These are phyloP conservation scores for Microtus richardsoni DNA, from an alignment of 2,113 vertebrate species.

Conservation along the genomic window DNA sequence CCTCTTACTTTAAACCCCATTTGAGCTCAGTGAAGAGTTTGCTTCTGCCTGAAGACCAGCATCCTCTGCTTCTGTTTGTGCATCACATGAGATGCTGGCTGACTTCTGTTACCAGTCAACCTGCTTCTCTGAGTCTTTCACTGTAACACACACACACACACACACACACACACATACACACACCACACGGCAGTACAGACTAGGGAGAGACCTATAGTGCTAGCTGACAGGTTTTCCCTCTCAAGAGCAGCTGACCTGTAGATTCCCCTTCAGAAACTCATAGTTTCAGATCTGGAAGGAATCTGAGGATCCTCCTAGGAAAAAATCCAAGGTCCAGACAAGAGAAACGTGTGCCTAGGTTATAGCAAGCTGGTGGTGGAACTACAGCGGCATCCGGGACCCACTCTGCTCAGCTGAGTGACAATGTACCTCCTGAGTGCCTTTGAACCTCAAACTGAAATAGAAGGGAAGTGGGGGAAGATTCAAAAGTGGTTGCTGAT, in stretches of 20 bases:
- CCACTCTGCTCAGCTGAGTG: not conserved
- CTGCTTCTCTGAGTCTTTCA: slow-evolving; percentile 21
- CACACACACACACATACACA: not conserved
- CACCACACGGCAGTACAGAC: not conserved
- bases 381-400: not conserved
- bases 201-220: not conserved
- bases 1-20: not conserved
- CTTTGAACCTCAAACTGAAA: slow-evolving; percentile 66
- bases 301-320: not conserved
- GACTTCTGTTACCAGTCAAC: not conserved
- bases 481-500: slow-evolving; percentile 42
- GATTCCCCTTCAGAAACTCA: slow-evolving; percentile 20
- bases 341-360: not conserved
- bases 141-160: not conserved
- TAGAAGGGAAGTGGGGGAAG: slow-evolving; percentile 28
- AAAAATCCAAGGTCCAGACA: not conserved
- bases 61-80: not conserved
- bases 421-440: slow-evolving; percentile 20
- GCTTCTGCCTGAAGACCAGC: not conserved
- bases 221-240: slow-evolving; percentile 1
- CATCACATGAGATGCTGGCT: not conserved
- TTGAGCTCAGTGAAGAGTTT: not conserved
- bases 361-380: not conserved
- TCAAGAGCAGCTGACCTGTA: not conserved
- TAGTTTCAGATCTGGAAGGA: slow-evolving; percentile 39